Base-by-base conservation (phyloP, 2,888 invertebrate genomes). In the Apotomis turbidana region DNA sequence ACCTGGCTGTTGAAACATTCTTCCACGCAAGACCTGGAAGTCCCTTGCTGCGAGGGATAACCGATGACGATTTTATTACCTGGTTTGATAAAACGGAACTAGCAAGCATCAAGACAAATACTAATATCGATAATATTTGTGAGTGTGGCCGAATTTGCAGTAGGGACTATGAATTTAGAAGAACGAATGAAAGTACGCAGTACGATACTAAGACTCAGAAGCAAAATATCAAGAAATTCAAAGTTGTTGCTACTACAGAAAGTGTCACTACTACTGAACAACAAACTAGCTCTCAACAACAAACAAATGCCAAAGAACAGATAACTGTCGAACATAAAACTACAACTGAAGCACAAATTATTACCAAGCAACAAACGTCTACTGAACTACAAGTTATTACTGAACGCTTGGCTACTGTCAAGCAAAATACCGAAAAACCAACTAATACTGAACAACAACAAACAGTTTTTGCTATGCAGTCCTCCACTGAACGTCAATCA, bases 11-110 rank as follows among this genome's bases (percentile, higher is more conserved):
- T 0, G 95, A 95, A 82, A 94, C 94, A 4, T 95, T 95, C 82
- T 95, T 95, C 90, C 95, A 95, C 71, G 94, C 95, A 0, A 88
- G 91, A 77, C 88, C 91, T 60, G 94, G 94, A n/a, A 95, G 95
- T 75, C 94, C 94, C 10, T 85, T 95, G 49, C 87, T 95, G 0
- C 90, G 93, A 78, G 95, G 94, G 6, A 95, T 95, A 46, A 95
- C 95, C 12, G 95, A 95, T 69, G 95, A 95, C 77, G 95, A 95
- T 79, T 91, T 95, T 27, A 95, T 95, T 46, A 95, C 95, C 3
- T 95, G 95, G 95, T 95, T 95, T 78, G 95, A 95, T 55, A 94
- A 94, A 86, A 94, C 94, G 72, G 93, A 92, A 80, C 82, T 91
- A 4, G 90, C 90, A 3, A 94, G 91, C 75, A 87, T 92, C 3